Evolutionary conservation across 2,888 invertebrate species (phyloP), one percentile per base, ranked within the genome.

Genomic region (Melanotus villosus): DNA sequence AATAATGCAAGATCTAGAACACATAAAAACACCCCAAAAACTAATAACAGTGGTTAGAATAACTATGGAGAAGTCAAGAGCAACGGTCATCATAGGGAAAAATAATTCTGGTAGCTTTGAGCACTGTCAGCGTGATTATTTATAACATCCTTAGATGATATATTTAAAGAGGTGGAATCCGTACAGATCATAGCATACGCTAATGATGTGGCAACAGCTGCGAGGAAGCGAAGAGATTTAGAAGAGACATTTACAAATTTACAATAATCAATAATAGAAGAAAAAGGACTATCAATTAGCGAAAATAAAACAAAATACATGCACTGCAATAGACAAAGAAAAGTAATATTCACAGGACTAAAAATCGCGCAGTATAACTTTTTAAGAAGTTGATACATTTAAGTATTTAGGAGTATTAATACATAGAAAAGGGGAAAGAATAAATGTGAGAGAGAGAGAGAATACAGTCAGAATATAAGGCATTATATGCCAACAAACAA

Each of bases 241-340:
- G 50, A 50, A 50, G 50, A 50, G 2, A 23, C 50, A 50, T 50
- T 50, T 21, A 23, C 23, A n/a, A n/a, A n/a, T n/a, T n/a, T n/a
- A n/a, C n/a, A n/a, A n/a, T n/a, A n/a, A n/a, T n/a, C n/a, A 50
- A 50, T 50, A 50, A 23, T 50, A 50, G 50, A 50, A 45, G 45
- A 45, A 45, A 16, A 45, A 19, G 45, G 45, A 45, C 14, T 45
- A 5, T 3, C 45, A 45, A 45, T 45, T 6, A 45, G 14, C 14
- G 45, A 45, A 45, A 45, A 9, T 5, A 16, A 45, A 45, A 45
- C 45, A 45, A 45, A 14, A 45, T 45, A 14, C 38, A 38, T 43
- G 14, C 43, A 43, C n/a, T 16, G 10, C 14, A 50, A 14, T 21
- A 50, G 50, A 50, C 23, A 50, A 21, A n/a, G n/a, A 26, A 50